Evolutionary conservation across 2,888 invertebrate genomes (phyloP).

Genomic region (Acrobasis repandana): DNA sequence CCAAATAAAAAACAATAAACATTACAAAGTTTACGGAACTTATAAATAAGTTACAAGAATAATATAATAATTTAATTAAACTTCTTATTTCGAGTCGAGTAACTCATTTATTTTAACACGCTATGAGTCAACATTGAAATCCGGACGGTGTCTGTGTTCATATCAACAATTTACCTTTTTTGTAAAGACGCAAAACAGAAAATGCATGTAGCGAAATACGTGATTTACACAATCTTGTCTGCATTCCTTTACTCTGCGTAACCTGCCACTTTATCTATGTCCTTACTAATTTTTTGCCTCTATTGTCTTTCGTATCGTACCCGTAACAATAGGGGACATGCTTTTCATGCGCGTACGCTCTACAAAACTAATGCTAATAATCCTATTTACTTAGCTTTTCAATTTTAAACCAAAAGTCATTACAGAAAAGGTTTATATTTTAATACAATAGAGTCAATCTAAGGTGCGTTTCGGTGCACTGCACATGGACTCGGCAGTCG

Average conservation of each 20-base stretch:
- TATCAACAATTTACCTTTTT: constrained; percentile 3
- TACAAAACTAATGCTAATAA: constrained; percentile 69
- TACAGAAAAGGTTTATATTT: constrained; percentile 16
- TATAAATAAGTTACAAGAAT: too few species aligned
- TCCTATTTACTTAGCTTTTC: constrained; percentile 29
- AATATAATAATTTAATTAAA: too few species aligned
- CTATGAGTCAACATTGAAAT: constrained; percentile 5
- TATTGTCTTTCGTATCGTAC: constrained; percentile 63
- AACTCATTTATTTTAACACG: too few species aligned
- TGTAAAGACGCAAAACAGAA: background rate
- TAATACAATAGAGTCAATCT: constrained; percentile 43
- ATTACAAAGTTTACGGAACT: too few species aligned
- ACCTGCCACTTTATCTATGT: constrained; percentile 52
- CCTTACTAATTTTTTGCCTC: constrained; percentile 49
- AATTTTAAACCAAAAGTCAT: constrained; percentile 38
- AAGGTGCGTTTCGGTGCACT: constrained; percentile 75
- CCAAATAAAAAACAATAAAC: too few species aligned
- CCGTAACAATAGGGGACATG: constrained; percentile 66
- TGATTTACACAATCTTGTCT: constrained; percentile 29
- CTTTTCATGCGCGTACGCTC: constrained; percentile 74
- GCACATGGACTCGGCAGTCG: constrained; percentile 77
- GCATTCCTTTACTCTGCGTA: constrained; percentile 58
- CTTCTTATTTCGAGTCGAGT: too few species aligned
- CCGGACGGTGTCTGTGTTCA: background rate
- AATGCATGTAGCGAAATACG: constrained; percentile 8